Percentiles rank a stretch among this genome's conserved stretches.
Conservation (phyloP, 2,113 vertebrate species). For the Cheilinus undulatus region DNA sequence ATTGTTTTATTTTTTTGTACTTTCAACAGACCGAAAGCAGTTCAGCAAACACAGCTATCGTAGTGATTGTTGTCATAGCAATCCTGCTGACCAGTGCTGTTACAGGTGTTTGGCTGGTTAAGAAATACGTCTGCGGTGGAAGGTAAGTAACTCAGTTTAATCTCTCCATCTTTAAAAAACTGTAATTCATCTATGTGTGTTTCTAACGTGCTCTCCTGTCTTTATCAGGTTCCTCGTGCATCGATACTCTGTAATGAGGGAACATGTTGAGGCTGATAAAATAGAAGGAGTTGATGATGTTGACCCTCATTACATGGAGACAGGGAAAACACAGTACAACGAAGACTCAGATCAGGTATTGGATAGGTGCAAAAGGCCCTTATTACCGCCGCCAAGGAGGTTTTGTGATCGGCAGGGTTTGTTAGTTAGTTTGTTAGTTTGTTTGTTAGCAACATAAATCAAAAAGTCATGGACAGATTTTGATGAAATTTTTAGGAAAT, state of each 20-base stretch:
- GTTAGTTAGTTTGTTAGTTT: too few relatives aligned
- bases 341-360: conserved; percentile 94
- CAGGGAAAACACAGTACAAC: conserved; percentile 84
- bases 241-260: conserved; percentile 90
- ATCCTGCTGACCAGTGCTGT: conserved; percentile 83
- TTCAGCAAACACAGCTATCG: conserved; percentile 81
- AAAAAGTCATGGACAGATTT: too few relatives aligned
- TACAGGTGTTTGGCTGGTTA: conserved; percentile 87
- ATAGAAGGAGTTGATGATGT: conserved; percentile 87
- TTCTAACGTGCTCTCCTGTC: conserved; percentile 5
- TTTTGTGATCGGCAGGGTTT: too few relatives aligned
- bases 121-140: conserved; percentile 95
- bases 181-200: background rate
- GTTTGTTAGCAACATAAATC: too few relatives aligned
- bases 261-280: conserved; percentile 88
- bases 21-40: conserved; percentile 64
- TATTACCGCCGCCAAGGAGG: too few relatives aligned
- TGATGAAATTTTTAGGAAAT: too few relatives aligned
- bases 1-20: background rate
- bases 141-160: conserved; percentile 83
- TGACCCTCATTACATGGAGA: conserved; percentile 75
- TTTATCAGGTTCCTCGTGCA: conserved; percentile 92
- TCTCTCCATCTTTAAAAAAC: background rate
- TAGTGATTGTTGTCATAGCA: conserved; percentile 86
- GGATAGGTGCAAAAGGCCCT: background rate